Base-by-base conservation (phyloP, 2,888 invertebrate species). In the Rhamnusium bicolor region DNA sequence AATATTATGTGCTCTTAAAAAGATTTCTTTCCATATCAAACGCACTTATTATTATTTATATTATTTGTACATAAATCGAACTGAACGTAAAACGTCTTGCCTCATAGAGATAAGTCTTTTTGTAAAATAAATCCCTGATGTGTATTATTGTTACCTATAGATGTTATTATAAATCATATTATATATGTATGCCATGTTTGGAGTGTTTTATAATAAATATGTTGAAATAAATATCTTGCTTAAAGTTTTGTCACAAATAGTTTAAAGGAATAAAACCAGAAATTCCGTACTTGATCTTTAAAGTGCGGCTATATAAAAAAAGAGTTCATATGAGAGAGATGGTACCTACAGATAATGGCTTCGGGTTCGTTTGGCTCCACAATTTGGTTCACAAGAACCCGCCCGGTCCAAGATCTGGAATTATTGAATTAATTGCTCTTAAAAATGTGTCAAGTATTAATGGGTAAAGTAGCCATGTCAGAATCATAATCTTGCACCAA, bases 121-220 rank as follows among this genome's bases (percentile, higher is more conserved):
- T 78, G 75, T 79, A 80, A 74, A 79, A 78, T 76, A 76, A 70
- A 77, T 69, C 75, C 71, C 67, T 56, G 66, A 71, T 61, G 68
- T 80, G 76, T 80, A 77, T 75, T 80, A 78, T 80, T 80, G 82
- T 82, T 82, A 81, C 81, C 81, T 80, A 78, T 79, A 79, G 74
- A 81, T 81, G 72, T 73, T 77, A 79, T 76, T 75, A 74, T 77
- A 74, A 72, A 75, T 78, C 72, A 76, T 80, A 74, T 71, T 74
- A 69, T 73, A 73, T 77, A 69, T 78, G 76, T 81, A 81, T 72
- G 78, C 77, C 74, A 81, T 81, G 80, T 81, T 81, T 80, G 77
- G 71, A 79, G 77, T 80, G 74, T 80, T 81, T 77, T 79, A 76
- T 79, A 78, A 80, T 80, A 80, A 81, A 80, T 78, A 74, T 80